phyloP scores from a whole-genome alignment of 2,888 invertebrate genomes.

The Pristionchus fissidentatus region DNA sequence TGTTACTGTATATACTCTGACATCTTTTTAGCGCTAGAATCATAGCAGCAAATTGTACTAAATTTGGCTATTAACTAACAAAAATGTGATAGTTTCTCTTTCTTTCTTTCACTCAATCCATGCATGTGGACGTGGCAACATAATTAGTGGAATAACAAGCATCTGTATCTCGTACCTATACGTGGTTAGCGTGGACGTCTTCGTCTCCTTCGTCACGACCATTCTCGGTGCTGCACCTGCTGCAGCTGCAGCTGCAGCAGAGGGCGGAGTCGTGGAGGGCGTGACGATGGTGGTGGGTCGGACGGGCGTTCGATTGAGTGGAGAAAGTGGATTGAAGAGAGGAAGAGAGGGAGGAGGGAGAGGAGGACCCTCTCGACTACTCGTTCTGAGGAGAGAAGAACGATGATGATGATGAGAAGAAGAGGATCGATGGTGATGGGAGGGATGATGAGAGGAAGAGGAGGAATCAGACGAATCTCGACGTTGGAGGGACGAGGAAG shows the following conservation, averaged over 20 bases:
- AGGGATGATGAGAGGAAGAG: background rate
- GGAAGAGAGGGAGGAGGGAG: background rate
- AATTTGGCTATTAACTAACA: background rate
- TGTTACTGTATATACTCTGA: background rate
- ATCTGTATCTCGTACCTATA: background rate
- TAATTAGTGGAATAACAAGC: background rate
- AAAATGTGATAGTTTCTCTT: too few species aligned
- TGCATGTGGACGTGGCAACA: constrained; percentile 10
- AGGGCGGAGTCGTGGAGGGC: background rate
- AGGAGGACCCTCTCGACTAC: background rate
- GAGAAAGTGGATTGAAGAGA: background rate
- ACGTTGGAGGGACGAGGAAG: background rate
- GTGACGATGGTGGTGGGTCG: constrained; percentile 22
- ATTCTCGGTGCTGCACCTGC: constrained; percentile 44
- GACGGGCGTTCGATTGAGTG: background rate
- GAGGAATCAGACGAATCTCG: constrained; percentile 6
- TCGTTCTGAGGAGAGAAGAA: background rate
- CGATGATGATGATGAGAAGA: constrained; percentile 11
- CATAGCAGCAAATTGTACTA: background rate
- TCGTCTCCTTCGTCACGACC: constrained; percentile 41
- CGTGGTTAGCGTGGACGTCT: constrained; percentile 18
- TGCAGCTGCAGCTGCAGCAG: background rate
- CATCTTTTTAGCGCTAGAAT: background rate
- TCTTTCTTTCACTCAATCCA: background rate
- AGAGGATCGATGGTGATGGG: constrained; percentile 16